Percentiles rank a stretch among this genome's conserved stretches.
Evolutionary conservation across 2,888 invertebrate species (phyloP).

Genomic region (Penaeus monodon): DNA sequence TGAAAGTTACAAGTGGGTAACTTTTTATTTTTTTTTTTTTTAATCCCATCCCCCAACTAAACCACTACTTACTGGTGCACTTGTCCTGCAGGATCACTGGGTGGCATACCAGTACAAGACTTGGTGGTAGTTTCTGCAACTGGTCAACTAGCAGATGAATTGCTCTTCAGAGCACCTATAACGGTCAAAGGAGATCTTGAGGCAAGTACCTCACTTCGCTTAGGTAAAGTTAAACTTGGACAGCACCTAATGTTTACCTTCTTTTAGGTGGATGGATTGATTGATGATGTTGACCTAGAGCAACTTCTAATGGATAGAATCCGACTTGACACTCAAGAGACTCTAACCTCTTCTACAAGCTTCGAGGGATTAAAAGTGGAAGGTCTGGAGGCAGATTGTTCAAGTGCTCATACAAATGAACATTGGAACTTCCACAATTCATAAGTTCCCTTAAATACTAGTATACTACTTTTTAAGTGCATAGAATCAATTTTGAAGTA

Average conservation of each 20-base stretch:
- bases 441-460: no score
- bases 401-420: no score
- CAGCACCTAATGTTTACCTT: no score
- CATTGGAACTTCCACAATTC: no score
- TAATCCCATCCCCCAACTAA: no score
- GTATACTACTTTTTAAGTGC: no score
- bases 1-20: conserved; percentile 29
- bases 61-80: no score
- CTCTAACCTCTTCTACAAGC: conserved; percentile 4
- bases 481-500: no score
- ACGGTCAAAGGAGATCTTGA: conserved; percentile 20
- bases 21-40: no score
- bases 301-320: conserved; percentile 17
- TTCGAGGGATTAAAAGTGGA: conserved; percentile 25
- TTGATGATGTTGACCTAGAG: conserved; percentile 27
- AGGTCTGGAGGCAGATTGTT: conserved; percentile 1
- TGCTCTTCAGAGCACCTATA: conserved; percentile 8
- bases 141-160: no score
- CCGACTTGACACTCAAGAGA: conserved; percentile 1
- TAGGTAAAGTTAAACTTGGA: no score
- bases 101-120: background rate
- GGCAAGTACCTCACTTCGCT: background rate
- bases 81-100: conserved; percentile 8
- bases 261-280: conserved; percentile 11
- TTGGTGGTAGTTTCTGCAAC: conserved; percentile 20